Percentiles rank a stretch among this genome's conserved stretches.
phyloP scores from a whole-genome alignment of 2,888 invertebrate species.

The Saturnia japonica region DNA sequence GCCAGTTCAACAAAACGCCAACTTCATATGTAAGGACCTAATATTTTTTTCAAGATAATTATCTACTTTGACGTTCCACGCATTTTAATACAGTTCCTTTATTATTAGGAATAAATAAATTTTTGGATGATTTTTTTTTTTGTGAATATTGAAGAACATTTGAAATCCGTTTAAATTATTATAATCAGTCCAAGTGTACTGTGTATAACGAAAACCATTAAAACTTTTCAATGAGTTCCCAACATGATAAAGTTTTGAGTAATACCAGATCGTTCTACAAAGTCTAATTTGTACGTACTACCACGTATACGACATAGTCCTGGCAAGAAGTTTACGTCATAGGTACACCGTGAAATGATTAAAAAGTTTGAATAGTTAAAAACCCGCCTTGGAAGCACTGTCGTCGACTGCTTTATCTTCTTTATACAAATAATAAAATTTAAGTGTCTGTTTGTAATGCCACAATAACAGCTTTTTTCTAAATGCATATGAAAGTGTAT shows the following conservation, averaged over 20 bases:
- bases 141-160: not conserved
- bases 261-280: conserved; percentile 4
- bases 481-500: no score
- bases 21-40: no score
- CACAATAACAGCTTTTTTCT: no score
- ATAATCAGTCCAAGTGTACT: not conserved
- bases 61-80: no score
- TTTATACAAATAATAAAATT: no score
- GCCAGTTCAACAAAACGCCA: no score
- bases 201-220: conserved; percentile 6
- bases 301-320: not conserved
- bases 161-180: not conserved
- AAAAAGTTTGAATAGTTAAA: not conserved
- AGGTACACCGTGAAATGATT: not conserved
- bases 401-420: not conserved
- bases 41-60: no score
- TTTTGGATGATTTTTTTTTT: not conserved
- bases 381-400: not conserved
- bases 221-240: conserved; percentile 6
- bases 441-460: no score
- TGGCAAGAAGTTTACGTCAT: not conserved
- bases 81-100: no score
- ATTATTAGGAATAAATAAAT: no score
- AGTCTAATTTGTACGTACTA: not conserved
- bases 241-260: conserved; percentile 5